A percentile compares a stretch with the other conserved stretches of the same genome.
These are phyloP conservation scores for Lepidotrigona ventralis DNA, from an alignment of 1,140 invertebrate species.

Conservation along the genomic window DNA sequence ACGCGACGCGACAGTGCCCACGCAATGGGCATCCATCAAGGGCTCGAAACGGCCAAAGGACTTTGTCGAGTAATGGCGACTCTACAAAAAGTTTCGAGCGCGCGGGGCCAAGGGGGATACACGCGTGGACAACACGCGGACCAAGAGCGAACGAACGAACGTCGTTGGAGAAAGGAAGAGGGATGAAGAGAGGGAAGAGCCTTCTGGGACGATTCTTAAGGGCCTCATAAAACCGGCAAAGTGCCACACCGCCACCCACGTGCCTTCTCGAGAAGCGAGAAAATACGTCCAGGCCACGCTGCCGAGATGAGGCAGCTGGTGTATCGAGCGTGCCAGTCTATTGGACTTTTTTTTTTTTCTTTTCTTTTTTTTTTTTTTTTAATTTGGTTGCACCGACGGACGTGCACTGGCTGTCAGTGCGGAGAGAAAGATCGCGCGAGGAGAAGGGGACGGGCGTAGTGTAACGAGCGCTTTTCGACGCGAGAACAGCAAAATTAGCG, in stretches of 20 bases:
- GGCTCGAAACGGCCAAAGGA: constrained; percentile 69
- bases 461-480: constrained; percentile 21
- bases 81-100: constrained; percentile 64
- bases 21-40: constrained; percentile 76
- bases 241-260: constrained; percentile 75
- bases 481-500: constrained; percentile 37
- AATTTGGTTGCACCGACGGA: constrained; percentile 36
- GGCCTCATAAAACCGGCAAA: constrained; percentile 76
- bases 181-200: neutral
- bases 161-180: constrained; percentile 44
- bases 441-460: neutral
- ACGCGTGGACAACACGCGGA: constrained; percentile 47
- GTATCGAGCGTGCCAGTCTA: constrained; percentile 69
- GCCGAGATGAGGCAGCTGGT: constrained; percentile 72
- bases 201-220: constrained; percentile 68
- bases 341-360: constrained; percentile 45
- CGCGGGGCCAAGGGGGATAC: constrained; percentile 55
- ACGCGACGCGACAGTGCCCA: constrained; percentile 69
- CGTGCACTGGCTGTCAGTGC: constrained; percentile 16
- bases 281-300: constrained; percentile 59
- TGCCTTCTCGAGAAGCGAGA: constrained; percentile 74
- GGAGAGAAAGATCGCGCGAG: constrained; percentile 6
- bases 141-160: neutral
- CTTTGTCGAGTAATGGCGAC: constrained; percentile 77
- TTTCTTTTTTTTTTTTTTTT: neutral